Conservation (phyloP, 2,888 invertebrate species). For the Drosophila ezoana region DNA sequence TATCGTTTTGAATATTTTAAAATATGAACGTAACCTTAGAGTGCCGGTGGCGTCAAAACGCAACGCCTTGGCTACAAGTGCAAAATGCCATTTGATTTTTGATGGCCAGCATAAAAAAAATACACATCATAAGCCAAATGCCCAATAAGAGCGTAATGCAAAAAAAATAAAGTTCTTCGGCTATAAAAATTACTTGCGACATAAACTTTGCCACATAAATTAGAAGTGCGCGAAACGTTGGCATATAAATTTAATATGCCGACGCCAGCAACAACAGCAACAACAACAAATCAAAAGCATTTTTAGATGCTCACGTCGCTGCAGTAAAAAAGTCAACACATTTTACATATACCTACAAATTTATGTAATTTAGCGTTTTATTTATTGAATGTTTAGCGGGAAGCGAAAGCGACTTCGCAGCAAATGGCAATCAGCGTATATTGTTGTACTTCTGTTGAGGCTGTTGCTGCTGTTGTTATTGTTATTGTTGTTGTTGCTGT, state of each 20-base stretch:
- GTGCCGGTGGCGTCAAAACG: constrained; percentile 20
- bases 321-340: constrained; percentile 78
- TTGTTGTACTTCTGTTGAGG: constrained; percentile 15
- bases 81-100: constrained; percentile 57
- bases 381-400: constrained; percentile 75
- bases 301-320: constrained; percentile 74
- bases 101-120: constrained; percentile 48
- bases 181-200: constrained; percentile 71
- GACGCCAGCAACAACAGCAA: constrained; percentile 24
- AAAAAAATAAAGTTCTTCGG: constrained; percentile 68
- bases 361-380: constrained; percentile 71
- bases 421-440: constrained; percentile 40
- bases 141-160: constrained; percentile 50
- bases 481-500: constrained; percentile 17
- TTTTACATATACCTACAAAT: constrained; percentile 57
- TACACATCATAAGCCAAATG: constrained; percentile 50
- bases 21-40: not conserved
- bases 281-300: constrained; percentile 68
- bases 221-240: constrained; percentile 75
- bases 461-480: constrained; percentile 23
- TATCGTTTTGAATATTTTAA: not conserved
- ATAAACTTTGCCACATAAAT: constrained; percentile 77
- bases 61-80: constrained; percentile 49
- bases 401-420: constrained; percentile 18
- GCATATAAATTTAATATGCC: constrained; percentile 76